These are phyloP conservation scores for Crypturellus tataupa DNA, from an alignment of 2,797 vertebrate genomes.

Conservation along the genomic window DNA sequence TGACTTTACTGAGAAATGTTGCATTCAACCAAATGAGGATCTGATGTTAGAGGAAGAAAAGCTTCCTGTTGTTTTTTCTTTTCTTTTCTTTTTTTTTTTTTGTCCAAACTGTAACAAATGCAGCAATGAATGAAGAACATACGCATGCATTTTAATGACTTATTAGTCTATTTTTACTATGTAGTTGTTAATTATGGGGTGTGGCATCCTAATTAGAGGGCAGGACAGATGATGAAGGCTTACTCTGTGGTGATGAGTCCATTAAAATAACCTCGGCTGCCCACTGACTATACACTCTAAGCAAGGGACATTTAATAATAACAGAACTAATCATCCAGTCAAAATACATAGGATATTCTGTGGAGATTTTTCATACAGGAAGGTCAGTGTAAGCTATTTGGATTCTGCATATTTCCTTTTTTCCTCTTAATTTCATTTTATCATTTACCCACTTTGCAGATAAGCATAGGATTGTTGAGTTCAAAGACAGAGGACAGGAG, in stretches of 20 bases:
- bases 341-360: neutral
- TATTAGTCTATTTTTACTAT: constrained; percentile 3
- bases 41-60: neutral
- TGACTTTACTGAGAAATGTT: neutral
- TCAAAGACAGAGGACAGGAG: neutral
- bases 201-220: neutral
- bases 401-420: neutral
- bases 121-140: neutral
- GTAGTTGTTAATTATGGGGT: neutral
- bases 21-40: neutral
- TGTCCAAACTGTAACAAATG: neutral
- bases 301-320: neutral
- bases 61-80: neutral
- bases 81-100: neutral
- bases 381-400: neutral
- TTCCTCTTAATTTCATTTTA: neutral
- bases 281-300: neutral
- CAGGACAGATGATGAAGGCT: constrained; percentile 41
- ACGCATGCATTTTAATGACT: constrained; percentile 15
- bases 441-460: neutral
- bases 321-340: neutral
- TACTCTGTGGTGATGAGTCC: neutral
- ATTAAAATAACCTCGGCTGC: constrained; percentile 32
- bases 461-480: neutral
- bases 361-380: neutral